Percentiles rank a stretch among this genome's conserved stretches.
phyloP scores from a whole-genome alignment of 2,113 vertebrate species.

The Columba janthina region DNA sequence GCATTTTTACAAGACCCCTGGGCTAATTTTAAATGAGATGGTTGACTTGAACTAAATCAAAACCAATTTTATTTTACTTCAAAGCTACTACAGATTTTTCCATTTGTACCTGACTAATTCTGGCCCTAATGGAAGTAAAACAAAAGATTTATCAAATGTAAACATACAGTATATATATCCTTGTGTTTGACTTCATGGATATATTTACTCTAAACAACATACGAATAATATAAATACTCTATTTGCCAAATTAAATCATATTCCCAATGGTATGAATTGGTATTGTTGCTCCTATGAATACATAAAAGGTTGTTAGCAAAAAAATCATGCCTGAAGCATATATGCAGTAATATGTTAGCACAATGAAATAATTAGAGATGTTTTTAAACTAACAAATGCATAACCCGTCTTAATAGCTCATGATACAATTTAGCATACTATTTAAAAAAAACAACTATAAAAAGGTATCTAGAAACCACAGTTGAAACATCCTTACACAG shows the following conservation, averaged over 20 bases:
- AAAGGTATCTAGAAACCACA: conserved; percentile 67
- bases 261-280: conserved; percentile 52
- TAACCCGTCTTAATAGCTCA: conserved; percentile 68
- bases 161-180: not conserved
- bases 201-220: conserved; percentile 52
- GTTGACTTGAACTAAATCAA: conserved; percentile 83
- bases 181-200: conserved; percentile 41
- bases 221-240: conserved; percentile 54
- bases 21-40: conserved; percentile 88
- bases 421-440: conserved; percentile 65
- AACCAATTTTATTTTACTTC: conserved; percentile 71
- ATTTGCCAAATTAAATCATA: conserved; percentile 69
- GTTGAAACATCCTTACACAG: conserved; percentile 69
- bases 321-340: conserved; percentile 57
- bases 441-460: conserved; percentile 32
- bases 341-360: conserved; percentile 61
- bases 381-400: conserved; percentile 68
- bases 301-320: conserved; percentile 62
- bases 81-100: conserved; percentile 66
- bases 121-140: conserved; percentile 42
- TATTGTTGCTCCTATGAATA: conserved; percentile 64
- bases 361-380: conserved; percentile 68
- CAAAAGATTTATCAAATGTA: conserved; percentile 43
- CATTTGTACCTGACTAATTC: conserved; percentile 16
- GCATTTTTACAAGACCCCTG: conserved; percentile 82